Base-by-base conservation (phyloP, 2,113 vertebrate genomes). In the Micromys minutus region DNA sequence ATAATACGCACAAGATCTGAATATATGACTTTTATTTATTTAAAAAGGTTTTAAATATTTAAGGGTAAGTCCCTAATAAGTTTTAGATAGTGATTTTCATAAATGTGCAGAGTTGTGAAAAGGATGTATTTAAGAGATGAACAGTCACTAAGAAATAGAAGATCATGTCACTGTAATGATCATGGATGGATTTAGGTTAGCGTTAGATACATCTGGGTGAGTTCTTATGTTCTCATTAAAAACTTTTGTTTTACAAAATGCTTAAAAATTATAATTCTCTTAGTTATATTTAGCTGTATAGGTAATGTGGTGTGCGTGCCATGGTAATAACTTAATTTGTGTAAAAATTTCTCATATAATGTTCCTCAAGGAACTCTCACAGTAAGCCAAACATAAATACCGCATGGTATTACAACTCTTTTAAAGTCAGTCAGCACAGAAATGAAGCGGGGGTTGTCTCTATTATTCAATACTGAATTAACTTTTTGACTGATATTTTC, bases 291-390 rank as follows among this genome's bases (percentile, higher is more conserved):
- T 93, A 90, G 5, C 76, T 92, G n/a, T 65, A 15, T 42, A 63
- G 7, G 21, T 21, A 57, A 65, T 89, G 50, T 59, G 36, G 26
- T 29, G 0, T 50, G 11, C 59, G 34, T 34, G n/a, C 26, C 47
- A 87, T 72, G 67, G 75, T 31, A 77, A 89, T 93, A 55, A 87
- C 50, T 84, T 95, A 57, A 69, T 84, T 79, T 72, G 22, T 22
- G 12, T 39, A 89, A 86, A 61, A 52, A 67, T 36, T 61, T 69
- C 52, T 5, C 24, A 55, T 89, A n/a, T 42, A 61, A 39, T 59
- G 83, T 47, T 94, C 39, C 42, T 77, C 63, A 59, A 86, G 36
- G 80, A 85, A 84, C 2, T 87, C 47, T 80, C 65, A 12, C 34
- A 39, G 50, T 69, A 63, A 2, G 8, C 39, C 52, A 69, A 1